Evolutionary conservation across 2,888 invertebrate genomes (phyloP).

Genomic region (Euphydryas editha): DNA sequence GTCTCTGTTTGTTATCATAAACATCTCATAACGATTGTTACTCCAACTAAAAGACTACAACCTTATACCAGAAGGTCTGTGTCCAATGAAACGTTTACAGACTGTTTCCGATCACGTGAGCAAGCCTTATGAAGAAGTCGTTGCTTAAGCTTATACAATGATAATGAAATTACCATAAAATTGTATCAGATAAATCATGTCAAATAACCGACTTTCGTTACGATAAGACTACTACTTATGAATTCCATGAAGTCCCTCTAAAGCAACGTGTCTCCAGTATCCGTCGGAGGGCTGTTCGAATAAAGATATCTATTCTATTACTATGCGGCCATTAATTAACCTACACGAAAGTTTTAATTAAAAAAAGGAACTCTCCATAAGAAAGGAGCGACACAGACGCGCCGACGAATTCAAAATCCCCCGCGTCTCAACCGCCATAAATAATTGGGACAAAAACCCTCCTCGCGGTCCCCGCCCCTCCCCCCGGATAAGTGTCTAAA

Average conservation of each 20-base stretch:
- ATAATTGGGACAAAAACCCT: conserved; percentile 82
- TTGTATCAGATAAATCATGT: too few species aligned
- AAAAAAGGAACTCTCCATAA: conserved; percentile 76
- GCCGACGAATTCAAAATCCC: conserved; percentile 78
- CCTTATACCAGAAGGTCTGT: too few species aligned
- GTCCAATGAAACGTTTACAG: too few species aligned
- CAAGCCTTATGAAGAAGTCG: too few species aligned
- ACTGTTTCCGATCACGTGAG: too few species aligned
- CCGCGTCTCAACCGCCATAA: conserved; percentile 80
- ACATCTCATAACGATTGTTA: too few species aligned
- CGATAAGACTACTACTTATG: conserved; percentile 22
- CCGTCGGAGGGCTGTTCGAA: conserved; percentile 39
- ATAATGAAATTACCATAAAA: too few species aligned
- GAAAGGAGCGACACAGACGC: conserved; percentile 72
- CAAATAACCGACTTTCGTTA: too few species aligned
- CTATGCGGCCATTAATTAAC: conserved; percentile 76
- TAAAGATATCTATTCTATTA: conserved; percentile 55
- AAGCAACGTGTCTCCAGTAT: conserved; percentile 26
- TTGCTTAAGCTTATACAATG: too few species aligned
- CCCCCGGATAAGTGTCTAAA: conserved; percentile 82
- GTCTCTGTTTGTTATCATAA: too few species aligned
- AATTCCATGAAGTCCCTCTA: conserved; percentile 17
- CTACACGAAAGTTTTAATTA: conserved; percentile 80
- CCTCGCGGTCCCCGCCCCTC: conserved; percentile 53
- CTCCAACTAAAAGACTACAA: too few species aligned